A percentile compares a stretch with the other conserved stretches of the same genome.
Conservation (phyloP, 2,888 invertebrate genomes). For the Omphaloscelis lunosa region DNA sequence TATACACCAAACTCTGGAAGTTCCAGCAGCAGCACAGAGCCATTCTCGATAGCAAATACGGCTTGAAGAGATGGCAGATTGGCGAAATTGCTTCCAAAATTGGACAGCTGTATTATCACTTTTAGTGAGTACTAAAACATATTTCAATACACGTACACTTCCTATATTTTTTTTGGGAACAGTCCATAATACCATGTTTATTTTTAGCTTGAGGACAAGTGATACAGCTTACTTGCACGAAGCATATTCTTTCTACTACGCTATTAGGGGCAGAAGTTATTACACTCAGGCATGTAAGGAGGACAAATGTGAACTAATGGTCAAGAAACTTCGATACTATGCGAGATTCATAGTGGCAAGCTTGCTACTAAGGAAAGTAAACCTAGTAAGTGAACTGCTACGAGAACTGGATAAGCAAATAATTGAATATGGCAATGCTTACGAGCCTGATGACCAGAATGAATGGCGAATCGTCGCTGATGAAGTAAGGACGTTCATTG, state of each 20-base stretch:
- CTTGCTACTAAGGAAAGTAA: slow-evolving; percentile 97
- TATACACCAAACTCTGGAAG: slow-evolving; percentile 99
- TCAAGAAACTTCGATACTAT: slow-evolving; percentile 98
- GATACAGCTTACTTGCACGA: slow-evolving; percentile 99
- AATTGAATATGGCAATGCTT: slow-evolving; percentile 98
- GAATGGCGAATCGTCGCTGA: slow-evolving; percentile 98
- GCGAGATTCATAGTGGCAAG: slow-evolving; percentile 99
- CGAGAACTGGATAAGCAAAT: slow-evolving; percentile 98
- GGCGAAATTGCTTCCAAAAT: slow-evolving; percentile 99
- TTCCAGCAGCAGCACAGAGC: slow-evolving; percentile 99
- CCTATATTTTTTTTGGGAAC: neutral
- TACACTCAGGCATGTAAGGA: slow-evolving; percentile 98
- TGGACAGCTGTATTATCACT: slow-evolving; percentile 99
- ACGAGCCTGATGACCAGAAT: slow-evolving; percentile 98
- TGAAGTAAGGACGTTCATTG: slow-evolving; percentile 98
- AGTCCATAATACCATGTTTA: neutral
- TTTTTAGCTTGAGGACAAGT: slow-evolving; percentile 96
- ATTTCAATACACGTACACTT: neutral
- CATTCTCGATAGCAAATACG: slow-evolving; percentile 97
- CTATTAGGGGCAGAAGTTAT: slow-evolving; percentile 97
- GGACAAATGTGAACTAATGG: slow-evolving; percentile 98
- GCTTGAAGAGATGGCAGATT: slow-evolving; percentile 99
- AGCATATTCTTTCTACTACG: slow-evolving; percentile 98
- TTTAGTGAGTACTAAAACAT: slow-evolving; percentile 92
- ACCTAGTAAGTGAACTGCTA: slow-evolving; percentile 97